These are phyloP conservation scores for Todus mexicanus DNA, from an alignment of 2,797 vertebrate genomes.

Conservation along the genomic window DNA sequence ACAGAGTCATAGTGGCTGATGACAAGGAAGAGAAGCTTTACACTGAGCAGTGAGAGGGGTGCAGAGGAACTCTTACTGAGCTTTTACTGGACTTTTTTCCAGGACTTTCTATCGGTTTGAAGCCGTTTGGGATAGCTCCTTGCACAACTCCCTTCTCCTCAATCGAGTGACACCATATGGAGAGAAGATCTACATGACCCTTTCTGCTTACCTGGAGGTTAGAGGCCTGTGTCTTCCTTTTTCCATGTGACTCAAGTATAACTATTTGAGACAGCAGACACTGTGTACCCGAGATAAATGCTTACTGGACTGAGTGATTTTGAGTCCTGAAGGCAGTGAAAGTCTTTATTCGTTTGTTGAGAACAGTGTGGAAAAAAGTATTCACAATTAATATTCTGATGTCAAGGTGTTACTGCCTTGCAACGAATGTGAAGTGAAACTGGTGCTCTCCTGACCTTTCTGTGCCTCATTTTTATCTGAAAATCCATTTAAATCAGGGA, in stretches of 20 bases:
- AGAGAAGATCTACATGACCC: conserved; percentile 98
- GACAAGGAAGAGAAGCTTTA: background rate
- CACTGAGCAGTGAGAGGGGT: background rate
- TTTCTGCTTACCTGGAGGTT: conserved; percentile 98
- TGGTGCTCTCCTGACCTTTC: background rate
- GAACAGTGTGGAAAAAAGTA: background rate
- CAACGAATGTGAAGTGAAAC: background rate
- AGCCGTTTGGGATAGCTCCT: conserved; percentile 97
- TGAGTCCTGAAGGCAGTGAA: background rate
- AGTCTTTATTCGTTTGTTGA: background rate
- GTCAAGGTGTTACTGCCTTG: background rate
- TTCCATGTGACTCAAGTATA: background rate
- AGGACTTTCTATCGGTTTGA: conserved; percentile 98
- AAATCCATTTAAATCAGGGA: background rate
- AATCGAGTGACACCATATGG: conserved; percentile 95
- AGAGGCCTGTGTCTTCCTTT: conserved; percentile 13
- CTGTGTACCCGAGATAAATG: background rate
- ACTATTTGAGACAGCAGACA: background rate
- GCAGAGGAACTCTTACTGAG: background rate
- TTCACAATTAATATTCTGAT: background rate
- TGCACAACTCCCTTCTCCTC: conserved; percentile 97
- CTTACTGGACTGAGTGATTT: background rate
- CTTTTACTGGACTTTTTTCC: background rate
- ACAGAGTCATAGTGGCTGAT: background rate
- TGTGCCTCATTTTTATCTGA: background rate